Evolutionary conservation across 2,797 vertebrate species (phyloP).

Genomic region (Sebastes iracundus): DNA sequence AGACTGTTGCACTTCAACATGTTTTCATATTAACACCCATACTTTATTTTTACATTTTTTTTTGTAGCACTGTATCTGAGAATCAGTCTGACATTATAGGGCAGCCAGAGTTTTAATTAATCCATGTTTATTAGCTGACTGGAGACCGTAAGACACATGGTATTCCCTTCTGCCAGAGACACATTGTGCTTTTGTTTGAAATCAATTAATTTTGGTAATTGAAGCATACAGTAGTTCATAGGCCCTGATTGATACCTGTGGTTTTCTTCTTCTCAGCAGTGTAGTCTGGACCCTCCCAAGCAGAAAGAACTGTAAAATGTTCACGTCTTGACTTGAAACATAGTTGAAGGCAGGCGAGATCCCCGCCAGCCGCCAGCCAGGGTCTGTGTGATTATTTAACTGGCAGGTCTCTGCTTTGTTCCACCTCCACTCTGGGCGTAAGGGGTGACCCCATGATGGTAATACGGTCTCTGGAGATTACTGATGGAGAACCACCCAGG

Average conservation of each 20-base stretch:
- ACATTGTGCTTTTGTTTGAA: conserved; percentile 44
- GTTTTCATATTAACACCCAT: neutral
- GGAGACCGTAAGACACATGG: conserved; percentile 23
- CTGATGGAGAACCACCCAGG: conserved; percentile 17
- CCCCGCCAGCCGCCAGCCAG: neutral
- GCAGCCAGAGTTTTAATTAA: conserved; percentile 36
- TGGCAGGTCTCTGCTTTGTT: conserved; percentile 25
- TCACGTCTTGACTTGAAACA: neutral
- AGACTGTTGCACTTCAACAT: neutral
- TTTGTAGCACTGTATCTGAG: neutral
- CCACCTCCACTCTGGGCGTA: neutral
- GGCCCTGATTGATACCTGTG: neutral
- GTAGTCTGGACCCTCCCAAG: neutral
- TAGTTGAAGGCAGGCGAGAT: neutral
- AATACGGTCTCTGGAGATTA: conserved; percentile 5
- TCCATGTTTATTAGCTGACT: conserved; percentile 20
- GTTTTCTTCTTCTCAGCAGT: conserved; percentile 16
- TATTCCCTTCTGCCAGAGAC: conserved; percentile 17
- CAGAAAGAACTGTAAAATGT: neutral
- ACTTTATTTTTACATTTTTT: neutral
- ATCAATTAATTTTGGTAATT: conserved; percentile 41
- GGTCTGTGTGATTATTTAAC: conserved; percentile 12
- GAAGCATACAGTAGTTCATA: conserved; percentile 19
- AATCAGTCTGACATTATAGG: neutral
- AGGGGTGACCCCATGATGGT: neutral